Evolutionary conservation across 2,797 vertebrate species (phyloP), one percentile per base, ranked within the genome.

Genomic region (Thunnus albacares): DNA sequence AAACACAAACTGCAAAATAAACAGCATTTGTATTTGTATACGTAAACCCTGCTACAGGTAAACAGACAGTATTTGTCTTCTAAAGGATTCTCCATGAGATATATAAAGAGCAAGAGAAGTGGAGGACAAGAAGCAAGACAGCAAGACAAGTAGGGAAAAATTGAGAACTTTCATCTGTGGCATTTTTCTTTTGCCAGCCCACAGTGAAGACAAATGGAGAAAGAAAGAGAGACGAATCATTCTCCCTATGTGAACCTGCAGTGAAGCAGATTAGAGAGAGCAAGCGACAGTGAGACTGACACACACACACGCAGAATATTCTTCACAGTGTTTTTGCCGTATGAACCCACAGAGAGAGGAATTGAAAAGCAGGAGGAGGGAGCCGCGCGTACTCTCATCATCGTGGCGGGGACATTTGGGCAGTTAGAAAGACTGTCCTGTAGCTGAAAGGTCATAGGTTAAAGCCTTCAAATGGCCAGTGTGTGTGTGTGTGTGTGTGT

Each of bases 161-260:
- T 43, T 57, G 59, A 38, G 28, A 68, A 56, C 56, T 49, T 74
- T 76, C 33, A 30, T 83, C 26, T 18, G 0, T 24, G 10, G 63
- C 63, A 71, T 90, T 90, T 85, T 84, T 86, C 81, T 89, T 87
- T 79, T 62, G 59, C 68, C 49, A 59, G 71, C 76, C 69, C 76
- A 80, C 82, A 20, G 79, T 60, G 81, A 87, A 87, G 78, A 87
- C 80, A 80, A 89, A 88, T 86, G 60, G 72, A 65, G 71, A 61
- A 41, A 43, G 62, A 80, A 77, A 30, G 77, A 68, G 63, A 82
- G 71, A 70, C 17, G 1, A 84, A 87, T 87, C 58, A 72, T 67
- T 88, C 71, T 85, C 76, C 30, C 55, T 2, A 26, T 38, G 75
- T 52, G 71, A 80, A 74, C 52, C 82, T 80, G 80, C 81, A 59